Base-by-base conservation (phyloP, 2,113 vertebrate species). In the Puffinus mauretanicus region DNA sequence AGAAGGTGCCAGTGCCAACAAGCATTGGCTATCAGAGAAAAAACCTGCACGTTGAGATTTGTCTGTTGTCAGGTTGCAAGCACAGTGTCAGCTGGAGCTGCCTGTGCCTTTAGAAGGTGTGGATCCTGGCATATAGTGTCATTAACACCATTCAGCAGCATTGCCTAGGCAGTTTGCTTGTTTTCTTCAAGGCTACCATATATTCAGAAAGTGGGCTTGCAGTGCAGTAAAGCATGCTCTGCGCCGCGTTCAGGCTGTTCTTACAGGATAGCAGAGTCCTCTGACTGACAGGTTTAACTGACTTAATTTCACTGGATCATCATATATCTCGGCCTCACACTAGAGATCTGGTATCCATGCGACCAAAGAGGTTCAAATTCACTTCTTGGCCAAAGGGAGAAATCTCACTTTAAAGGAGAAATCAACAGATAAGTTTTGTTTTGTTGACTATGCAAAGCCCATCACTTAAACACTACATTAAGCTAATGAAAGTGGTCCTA, bases 31-130 rank as follows among this genome's bases (percentile, higher is more conserved):
- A 11, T 47, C 18, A 58, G 36, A 85, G 14, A 34, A 90, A 86
- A 90, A 12, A 7, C 3, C 40, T 30, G 54, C 49, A 44, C 0
- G 0, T 9, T 34, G 19, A 42, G 10, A 65, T 61, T 70, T 70
- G 22, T 3, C 30, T 57, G 2, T 34, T 29, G 11, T 67, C 49
- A 55, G 18, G 7, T 26, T 82, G 29, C 32, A 69, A 54, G 13
- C 15, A 55, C 15, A 60, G 32, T 5, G 8, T 27, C 19, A 51
- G 12, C 21, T 75, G 38, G 10, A 76, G 32, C 29, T 92, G 8
- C 10, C 46, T 4, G 1, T 58, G 21, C 3, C 20, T 10, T 32
- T 58, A 10, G 20, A 82, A 7, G 5, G 4, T 22, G n/a, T 21
- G 32, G 47, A 32, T 71, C 42, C n/a, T 30, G 42, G 36, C 16